These are phyloP conservation scores for Sphyrna mokarran DNA, from an alignment of 2,113 vertebrate genomes.

Conservation along the genomic window DNA sequence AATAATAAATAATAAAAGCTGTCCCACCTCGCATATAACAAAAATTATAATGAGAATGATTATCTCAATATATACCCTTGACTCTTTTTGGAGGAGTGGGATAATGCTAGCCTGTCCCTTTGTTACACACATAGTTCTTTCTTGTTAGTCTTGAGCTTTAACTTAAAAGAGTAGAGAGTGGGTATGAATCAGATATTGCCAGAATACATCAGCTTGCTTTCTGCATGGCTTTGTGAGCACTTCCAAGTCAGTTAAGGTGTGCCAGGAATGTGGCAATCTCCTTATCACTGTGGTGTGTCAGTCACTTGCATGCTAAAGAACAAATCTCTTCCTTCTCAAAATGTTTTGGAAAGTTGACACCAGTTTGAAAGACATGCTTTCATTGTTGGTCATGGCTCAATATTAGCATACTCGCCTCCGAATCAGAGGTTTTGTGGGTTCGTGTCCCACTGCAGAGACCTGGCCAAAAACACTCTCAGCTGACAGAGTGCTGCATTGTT, in stretches of 20 bases:
- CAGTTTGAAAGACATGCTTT: neutral
- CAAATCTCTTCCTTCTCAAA: neutral
- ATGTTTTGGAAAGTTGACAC: neutral
- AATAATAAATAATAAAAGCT: neutral
- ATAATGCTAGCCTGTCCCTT: neutral
- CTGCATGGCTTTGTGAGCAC: neutral
- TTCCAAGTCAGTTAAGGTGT: neutral
- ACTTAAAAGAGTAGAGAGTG: neutral
- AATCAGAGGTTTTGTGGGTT: neutral
- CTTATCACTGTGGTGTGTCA: neutral
- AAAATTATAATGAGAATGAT: neutral
- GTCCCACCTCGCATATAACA: neutral
- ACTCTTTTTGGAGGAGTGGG: neutral
- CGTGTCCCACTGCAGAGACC: neutral
- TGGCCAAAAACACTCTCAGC: neutral
- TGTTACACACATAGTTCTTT: neutral
- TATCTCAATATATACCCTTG: neutral
- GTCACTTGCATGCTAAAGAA: neutral
- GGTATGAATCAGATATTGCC: neutral
- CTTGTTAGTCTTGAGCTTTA: neutral
- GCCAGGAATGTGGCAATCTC: neutral
- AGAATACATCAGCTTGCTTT: neutral
- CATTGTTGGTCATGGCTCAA: neutral
- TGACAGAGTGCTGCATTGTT: neutral
- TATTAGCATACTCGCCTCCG: neutral